Evolutionary conservation across 2,113 vertebrate species (phyloP).

Genomic region (Craseonycteris thonglongyai): DNA sequence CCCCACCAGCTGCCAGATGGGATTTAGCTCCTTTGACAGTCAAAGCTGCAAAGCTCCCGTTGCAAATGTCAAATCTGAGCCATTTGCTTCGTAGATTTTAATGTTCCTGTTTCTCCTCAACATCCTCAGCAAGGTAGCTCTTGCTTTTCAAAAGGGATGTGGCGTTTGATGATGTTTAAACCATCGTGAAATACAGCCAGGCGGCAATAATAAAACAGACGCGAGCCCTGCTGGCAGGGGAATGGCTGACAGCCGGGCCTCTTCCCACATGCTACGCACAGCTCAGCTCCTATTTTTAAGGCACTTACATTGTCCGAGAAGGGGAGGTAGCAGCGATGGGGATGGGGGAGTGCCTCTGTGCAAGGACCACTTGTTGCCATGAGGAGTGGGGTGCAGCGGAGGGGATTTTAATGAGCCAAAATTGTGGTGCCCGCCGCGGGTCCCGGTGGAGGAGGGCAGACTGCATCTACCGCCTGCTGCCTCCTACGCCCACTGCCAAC

Average conservation of each 20-base stretch:
- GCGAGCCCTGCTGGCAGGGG: constrained; percentile 53
- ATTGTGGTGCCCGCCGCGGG: background rate
- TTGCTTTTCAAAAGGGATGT: constrained; percentile 61
- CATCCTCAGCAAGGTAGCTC: constrained; percentile 56
- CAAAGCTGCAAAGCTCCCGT: background rate
- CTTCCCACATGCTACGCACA: background rate
- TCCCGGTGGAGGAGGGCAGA: rapidly evolving
- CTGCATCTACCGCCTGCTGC: rapidly evolving
- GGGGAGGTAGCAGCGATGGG: background rate
- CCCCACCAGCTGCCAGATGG: background rate
- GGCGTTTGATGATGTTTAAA: constrained; percentile 65
- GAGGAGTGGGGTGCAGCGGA: background rate
- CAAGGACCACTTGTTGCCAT: constrained; percentile 6
- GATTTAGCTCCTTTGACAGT: constrained; percentile 2
- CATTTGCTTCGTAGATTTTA: constrained; percentile 52
- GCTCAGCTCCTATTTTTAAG: constrained; percentile 59
- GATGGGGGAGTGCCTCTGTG: background rate
- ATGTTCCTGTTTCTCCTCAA: constrained; percentile 57
- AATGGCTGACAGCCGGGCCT: constrained; percentile 27
- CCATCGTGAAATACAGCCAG: constrained; percentile 62
- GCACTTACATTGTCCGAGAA: constrained; percentile 31
- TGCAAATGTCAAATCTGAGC: constrained; percentile 54
- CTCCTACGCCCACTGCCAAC: background rate
- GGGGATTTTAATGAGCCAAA: background rate
- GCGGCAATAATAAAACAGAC: constrained; percentile 57